Evolutionary conservation across 2,113 vertebrate species (phyloP).

Genomic region (Nansenia antarctica): DNA sequence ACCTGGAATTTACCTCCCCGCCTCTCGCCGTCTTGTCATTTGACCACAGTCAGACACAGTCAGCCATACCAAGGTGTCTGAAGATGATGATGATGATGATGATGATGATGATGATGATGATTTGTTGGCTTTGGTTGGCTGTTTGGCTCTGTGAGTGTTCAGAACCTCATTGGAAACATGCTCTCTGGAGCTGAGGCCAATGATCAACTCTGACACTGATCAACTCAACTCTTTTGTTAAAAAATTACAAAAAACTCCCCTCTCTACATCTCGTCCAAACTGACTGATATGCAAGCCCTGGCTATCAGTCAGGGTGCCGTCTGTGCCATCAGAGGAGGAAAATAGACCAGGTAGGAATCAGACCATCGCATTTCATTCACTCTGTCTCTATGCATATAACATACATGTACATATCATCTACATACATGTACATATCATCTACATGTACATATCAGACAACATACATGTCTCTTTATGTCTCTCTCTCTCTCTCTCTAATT

Average conservation of each 20-base stretch:
- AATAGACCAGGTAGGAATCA: slow-evolving; percentile 13
- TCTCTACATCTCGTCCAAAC: background rate
- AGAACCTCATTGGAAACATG: too few species aligned
- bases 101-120: too few species aligned
- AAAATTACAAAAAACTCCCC: too few species aligned
- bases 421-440: too few species aligned
- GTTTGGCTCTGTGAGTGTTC: slow-evolving; percentile 26
- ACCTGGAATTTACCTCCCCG: slow-evolving; percentile 71
- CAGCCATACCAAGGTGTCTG: too few species aligned
- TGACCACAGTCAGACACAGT: background rate
- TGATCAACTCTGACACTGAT: background rate
- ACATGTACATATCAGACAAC: too few species aligned
- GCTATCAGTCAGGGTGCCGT: slow-evolving; percentile 26
- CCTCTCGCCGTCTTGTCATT: background rate
- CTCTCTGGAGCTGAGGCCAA: slow-evolving; percentile 20
- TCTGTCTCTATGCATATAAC: background rate
- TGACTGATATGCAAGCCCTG: background rate
- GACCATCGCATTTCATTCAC: background rate
- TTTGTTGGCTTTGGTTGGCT: background rate
- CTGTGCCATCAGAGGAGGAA: slow-evolving; percentile 6
- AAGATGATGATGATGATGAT: too few species aligned
- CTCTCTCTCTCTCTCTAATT: slow-evolving; percentile 1
- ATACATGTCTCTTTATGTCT: background rate
- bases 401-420: too few species aligned
- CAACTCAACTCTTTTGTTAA: too few species aligned